phyloP scores from a whole-genome alignment of 2,113 vertebrate genomes.

The Tautogolabrus adspersus region DNA sequence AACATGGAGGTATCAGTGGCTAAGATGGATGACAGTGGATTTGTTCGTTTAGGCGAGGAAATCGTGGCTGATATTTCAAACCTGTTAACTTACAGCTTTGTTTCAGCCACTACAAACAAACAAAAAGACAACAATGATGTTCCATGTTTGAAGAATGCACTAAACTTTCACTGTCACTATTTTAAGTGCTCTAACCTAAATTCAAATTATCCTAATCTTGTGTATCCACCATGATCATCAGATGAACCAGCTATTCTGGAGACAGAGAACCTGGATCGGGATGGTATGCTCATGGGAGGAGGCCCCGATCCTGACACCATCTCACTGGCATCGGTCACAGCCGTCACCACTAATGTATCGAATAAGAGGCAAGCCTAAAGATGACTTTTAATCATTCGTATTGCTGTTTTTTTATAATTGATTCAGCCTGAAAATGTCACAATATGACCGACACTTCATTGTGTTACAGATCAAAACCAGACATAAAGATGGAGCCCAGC shows the following conservation, averaged over 20 bases:
- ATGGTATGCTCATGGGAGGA: constrained; percentile 80
- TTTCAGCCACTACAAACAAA: no score
- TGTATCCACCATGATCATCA: constrained; percentile 57
- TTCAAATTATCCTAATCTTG: not conserved
- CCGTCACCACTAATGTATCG: constrained; percentile 96
- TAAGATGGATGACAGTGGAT: constrained; percentile 6
- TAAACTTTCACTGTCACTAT: not conserved
- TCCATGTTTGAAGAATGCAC: no score
- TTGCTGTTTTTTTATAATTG: not conserved
- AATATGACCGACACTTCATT: not conserved
- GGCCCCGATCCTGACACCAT: constrained; percentile 90
- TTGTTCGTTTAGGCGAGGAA: constrained; percentile 19
- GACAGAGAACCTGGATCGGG: constrained; percentile 89
- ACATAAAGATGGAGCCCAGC: constrained; percentile 98
- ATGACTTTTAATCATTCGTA: not conserved
- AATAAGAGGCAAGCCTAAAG: constrained; percentile 89
- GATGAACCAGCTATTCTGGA: constrained; percentile 95
- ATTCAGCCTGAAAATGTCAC: not conserved
- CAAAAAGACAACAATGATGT: no score
- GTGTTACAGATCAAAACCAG: constrained; percentile 91
- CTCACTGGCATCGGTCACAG: constrained; percentile 95
- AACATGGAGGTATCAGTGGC: constrained; percentile 76
- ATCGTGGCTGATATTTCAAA: constrained; percentile 25
- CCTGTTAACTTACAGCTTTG: no score
- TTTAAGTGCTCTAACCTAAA: not conserved